Base-by-base conservation (phyloP, 2,888 invertebrate genomes). In the Salpingus planirostris region DNA sequence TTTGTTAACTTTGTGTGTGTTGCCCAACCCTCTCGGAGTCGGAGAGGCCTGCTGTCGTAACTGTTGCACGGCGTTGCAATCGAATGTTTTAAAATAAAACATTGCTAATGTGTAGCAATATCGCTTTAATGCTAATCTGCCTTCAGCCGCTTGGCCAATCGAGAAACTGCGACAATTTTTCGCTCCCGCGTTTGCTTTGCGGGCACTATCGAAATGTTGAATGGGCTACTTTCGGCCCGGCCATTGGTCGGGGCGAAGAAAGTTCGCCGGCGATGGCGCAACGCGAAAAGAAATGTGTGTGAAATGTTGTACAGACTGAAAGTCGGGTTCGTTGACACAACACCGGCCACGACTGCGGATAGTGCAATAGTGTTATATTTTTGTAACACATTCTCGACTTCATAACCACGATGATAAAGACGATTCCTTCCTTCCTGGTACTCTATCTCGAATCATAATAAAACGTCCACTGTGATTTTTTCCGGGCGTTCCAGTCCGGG, bases 271-370 rank as follows among this genome's bases (percentile, higher is more conserved):
- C 47, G 57, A 38, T 70, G 70, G 64, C 64, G 64, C 58, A 69
- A 70, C 27, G 41, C 50, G 54, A 57, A 69, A 70, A 70, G 70
- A 70, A 70, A 70, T 68, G 65, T 51, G n/a, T n/a, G 55, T 63
- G 60, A 60, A 64, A 62, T 65, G 62, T 65, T 37, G 61, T 46
- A n/a, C n/a, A 48, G 51, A 62, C 62, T 60, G 67, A 68, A 66
- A 69, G 70, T 41, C 33, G 66, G 65, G 64, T 62, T 60, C 60
- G 63, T 43, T 52, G 52, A 52, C 51, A 41, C 42, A 29, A 24
- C 24, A 40, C n/a, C n/a, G n/a, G n/a, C n/a, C n/a, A n/a, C n/a
- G n/a, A n/a, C n/a, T n/a, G n/a, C n/a, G n/a, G n/a, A n/a, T n/a
- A n/a, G 38, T 46, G 49, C 43, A 45, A 50, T 48, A 49, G 40